phyloP scores from a whole-genome alignment of 2,797 vertebrate species.

The Enoplosus armatus region DNA sequence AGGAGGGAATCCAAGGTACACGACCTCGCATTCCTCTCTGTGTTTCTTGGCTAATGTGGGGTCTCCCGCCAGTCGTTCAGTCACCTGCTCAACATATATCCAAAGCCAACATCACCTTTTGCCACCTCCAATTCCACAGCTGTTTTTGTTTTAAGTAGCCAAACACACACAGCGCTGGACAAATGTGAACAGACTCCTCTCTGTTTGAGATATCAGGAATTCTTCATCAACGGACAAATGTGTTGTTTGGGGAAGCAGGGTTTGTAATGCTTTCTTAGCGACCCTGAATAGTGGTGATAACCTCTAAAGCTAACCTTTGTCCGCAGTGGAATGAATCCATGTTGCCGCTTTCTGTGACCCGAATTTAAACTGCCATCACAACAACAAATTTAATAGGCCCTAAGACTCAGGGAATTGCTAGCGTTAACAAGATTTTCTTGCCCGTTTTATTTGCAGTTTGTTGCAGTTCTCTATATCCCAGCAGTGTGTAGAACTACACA shows the following conservation, averaged over 20 bases:
- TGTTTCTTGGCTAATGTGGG: conserved; percentile 48
- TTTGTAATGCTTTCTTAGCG: conserved; percentile 31
- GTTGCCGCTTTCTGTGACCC: conserved; percentile 49
- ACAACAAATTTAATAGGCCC: conserved; percentile 53
- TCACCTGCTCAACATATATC: conserved; percentile 39
- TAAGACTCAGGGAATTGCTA: conserved; percentile 35
- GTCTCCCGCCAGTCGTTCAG: conserved; percentile 32
- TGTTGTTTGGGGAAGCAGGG: conserved; percentile 47
- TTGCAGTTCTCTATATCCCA: conserved; percentile 17
- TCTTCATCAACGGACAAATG: conserved; percentile 35
- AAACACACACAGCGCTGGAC: conserved; percentile 31
- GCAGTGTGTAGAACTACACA: conserved; percentile 34
- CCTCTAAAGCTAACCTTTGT: conserved; percentile 63
- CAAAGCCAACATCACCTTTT: conserved; percentile 41
- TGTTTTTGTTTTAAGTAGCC: conserved; percentile 59
- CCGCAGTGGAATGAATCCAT: conserved; percentile 54
- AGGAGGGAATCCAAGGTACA: conserved; percentile 94
- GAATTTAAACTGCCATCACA: conserved; percentile 58
- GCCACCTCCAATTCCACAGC: conserved; percentile 11
- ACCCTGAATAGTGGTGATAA: conserved; percentile 60
- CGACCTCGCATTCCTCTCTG: conserved; percentile 59
- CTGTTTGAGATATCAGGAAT: conserved; percentile 25
- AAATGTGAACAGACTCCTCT: conserved; percentile 26
- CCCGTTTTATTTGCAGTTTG: conserved; percentile 27
- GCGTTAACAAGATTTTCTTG: conserved; percentile 42